Evolutionary conservation across 1,140 invertebrate species (phyloP).

Genomic region (Papilio xuthus): DNA sequence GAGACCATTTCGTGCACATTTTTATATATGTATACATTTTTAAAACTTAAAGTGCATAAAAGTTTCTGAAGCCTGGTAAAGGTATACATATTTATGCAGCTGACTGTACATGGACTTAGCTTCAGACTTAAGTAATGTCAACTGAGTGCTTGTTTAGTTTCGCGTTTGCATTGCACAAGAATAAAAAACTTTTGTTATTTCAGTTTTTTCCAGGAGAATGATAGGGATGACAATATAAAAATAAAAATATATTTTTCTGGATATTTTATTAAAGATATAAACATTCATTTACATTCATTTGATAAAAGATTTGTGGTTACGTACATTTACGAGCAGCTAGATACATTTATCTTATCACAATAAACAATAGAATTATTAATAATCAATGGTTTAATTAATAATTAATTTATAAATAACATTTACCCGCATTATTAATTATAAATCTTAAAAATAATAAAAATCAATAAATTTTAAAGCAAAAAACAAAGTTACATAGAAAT

Average conservation of each 20-base stretch:
- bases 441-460: not conserved
- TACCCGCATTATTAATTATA: not conserved
- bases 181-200: not conserved
- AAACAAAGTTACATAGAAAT: not conserved
- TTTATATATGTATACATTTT: too few relatives aligned
- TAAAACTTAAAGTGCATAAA: too few relatives aligned
- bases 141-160: too few relatives aligned
- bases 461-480: not conserved
- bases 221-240: not conserved
- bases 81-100: too few relatives aligned
- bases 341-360: not conserved
- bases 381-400: not conserved
- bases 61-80: too few relatives aligned
- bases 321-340: conserved; percentile 9
- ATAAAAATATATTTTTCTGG: conserved; percentile 4
- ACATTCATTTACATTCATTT: conserved; percentile 44
- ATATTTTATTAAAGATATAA: conserved; percentile 55
- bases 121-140: too few relatives aligned
- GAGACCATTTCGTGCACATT: too few relatives aligned
- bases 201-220: not conserved
- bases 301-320: conserved; percentile 18
- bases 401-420: not conserved
- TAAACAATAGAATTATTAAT: not conserved
- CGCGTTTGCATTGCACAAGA: not conserved
- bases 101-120: too few relatives aligned